A percentile compares a stretch with the other conserved stretches of the same genome.
Conservation (phyloP, 2,888 invertebrate genomes). For the Allophyes oxyacanthae region DNA sequence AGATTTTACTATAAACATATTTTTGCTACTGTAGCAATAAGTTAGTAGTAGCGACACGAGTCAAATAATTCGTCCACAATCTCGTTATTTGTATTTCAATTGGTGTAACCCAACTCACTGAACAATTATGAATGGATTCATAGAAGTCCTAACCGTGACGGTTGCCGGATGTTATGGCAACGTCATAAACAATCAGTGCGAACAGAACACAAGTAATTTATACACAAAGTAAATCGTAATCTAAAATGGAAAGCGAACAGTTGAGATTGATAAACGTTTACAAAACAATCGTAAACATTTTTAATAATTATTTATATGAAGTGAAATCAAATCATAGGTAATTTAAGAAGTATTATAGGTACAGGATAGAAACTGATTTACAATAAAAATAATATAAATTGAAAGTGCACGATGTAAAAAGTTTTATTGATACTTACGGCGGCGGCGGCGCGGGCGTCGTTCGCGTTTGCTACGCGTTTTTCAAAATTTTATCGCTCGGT, state of each 20-base stretch:
- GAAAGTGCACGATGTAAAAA: too few relatives aligned
- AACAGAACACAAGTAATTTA: slow-evolving; percentile 18
- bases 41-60: too few relatives aligned
- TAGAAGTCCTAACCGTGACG: slow-evolving; percentile 39
- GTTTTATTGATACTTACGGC: too few relatives aligned
- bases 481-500: too few relatives aligned
- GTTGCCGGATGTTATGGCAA: slow-evolving; percentile 36
- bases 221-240: slow-evolving; percentile 30
- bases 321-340: slow-evolving; percentile 18
- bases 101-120: slow-evolving; percentile 20
- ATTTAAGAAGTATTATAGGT: slow-evolving; percentile 2
- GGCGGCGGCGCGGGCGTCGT: too few relatives aligned
- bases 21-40: too few relatives aligned
- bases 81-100: not conserved
- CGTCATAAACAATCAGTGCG: slow-evolving; percentile 32
- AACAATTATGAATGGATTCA: slow-evolving; percentile 50
- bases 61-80: too few relatives aligned
- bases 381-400: not conserved
- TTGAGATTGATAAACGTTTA: slow-evolving; percentile 18
- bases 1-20: too few relatives aligned
- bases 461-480: too few relatives aligned
- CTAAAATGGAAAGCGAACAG: slow-evolving; percentile 34
- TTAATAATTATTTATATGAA: not conserved
- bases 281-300: slow-evolving; percentile 25
- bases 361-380: not conserved